A percentile compares a stretch with the other conserved stretches of the same genome.
Evolutionary conservation across 2,888 invertebrate genomes (phyloP).

Genomic region (Phanerotoma sp.): DNA sequence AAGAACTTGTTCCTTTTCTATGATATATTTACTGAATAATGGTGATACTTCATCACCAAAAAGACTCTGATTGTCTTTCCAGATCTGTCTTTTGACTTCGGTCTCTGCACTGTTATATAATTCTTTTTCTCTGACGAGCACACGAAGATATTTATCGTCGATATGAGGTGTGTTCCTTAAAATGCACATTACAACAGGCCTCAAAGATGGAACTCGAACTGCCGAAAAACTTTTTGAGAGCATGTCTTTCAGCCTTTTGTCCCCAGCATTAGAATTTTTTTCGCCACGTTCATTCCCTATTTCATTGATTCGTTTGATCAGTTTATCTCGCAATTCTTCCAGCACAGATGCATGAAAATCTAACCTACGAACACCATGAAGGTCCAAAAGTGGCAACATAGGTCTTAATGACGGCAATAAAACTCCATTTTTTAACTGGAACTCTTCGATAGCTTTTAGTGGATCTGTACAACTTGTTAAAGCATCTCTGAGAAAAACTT

Average conservation of each 20-base stretch:
- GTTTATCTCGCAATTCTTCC: conserved; percentile 69
- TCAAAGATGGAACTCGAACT: conserved; percentile 83
- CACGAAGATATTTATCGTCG: conserved; percentile 82
- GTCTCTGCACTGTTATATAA: conserved; percentile 93
- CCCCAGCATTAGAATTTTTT: conserved; percentile 71
- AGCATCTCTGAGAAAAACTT: conserved; percentile 82
- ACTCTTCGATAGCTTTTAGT: conserved; percentile 96
- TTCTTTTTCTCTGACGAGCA: conserved; percentile 80
- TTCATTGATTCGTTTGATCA: conserved; percentile 73
- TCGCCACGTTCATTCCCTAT: conserved; percentile 64
- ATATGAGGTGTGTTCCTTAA: conserved; percentile 90
- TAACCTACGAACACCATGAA: conserved; percentile 87
- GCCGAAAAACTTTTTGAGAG: conserved; percentile 92
- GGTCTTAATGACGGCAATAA: conserved; percentile 88
- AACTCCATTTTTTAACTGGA: conserved; percentile 93
- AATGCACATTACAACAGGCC: conserved; percentile 95
- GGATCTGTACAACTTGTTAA: conserved; percentile 96
- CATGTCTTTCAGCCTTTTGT: conserved; percentile 85
- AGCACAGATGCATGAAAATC: conserved; percentile 95
- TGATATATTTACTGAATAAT: conserved; percentile 87
- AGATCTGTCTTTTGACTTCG: conserved; percentile 96
- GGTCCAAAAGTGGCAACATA: conserved; percentile 91
- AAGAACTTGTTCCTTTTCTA: conserved; percentile 88
- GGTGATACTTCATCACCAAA: conserved; percentile 98
- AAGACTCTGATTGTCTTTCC: conserved; percentile 95